Base-by-base conservation (phyloP, 1,140 invertebrate genomes). In the Lordiphosa stackelbergi region DNA sequence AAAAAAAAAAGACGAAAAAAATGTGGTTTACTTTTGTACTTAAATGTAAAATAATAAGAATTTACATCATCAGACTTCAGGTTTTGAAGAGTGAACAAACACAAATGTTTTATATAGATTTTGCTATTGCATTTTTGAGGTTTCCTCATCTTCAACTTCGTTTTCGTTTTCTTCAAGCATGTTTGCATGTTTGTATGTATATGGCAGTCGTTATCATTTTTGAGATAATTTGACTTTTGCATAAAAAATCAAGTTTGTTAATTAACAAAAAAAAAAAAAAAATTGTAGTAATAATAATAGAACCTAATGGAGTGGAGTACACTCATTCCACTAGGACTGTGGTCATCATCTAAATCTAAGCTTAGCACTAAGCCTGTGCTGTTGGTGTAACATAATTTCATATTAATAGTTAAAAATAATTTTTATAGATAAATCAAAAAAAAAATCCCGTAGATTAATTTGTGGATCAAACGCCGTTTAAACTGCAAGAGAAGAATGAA, bases 171-270 rank as follows among this genome's bases (percentile, higher is more conserved):
- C 58, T 51, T 60, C 16, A 13, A 19, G 19, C 19, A 19, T 19
- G 19, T 19, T 19, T 12, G 6, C 46, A 56, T 52, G 58, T 59
- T 57, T 62, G 40, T 79, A 70, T 53, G 53, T 70, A 79, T 81
- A 81, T 79, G 75, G 75, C 75, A 79, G 75, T 79, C 71, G 63
- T 74, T 74, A 66, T 79, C 53, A 73, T 73, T 79, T 63, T 73
- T 79, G 75, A 79, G 70, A 79, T 79, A 68, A 74, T 66, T 71
- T 81, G 70, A 79, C 58, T 71, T 74, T 68, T 64, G 48, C 19
- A 66, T 54, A 28, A 66, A 73, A 78, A 75, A 63, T 68, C 63
- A 60, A 58, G 28, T 55, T 49, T 5, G 28, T 31, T 48, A 69
- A 45, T 42, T 64, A 53, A 42, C 22, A 55, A 56, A 72, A 65